Percentiles rank a stretch among this genome's conserved stretches.
phyloP scores from a whole-genome alignment of 2,888 invertebrate species.

The Gortyna flavago region DNA sequence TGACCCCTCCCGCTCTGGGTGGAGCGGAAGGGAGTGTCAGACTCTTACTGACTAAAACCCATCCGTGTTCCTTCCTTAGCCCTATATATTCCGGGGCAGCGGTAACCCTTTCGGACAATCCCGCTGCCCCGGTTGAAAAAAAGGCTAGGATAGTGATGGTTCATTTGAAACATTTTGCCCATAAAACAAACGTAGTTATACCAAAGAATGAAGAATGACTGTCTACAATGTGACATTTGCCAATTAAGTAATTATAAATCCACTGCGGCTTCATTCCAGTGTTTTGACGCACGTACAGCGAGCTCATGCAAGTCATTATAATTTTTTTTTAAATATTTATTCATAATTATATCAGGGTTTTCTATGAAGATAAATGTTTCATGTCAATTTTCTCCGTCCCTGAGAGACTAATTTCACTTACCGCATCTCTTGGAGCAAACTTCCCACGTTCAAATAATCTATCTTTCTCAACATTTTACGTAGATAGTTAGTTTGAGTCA shows the following conservation, averaged over 20 bases:
- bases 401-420: neutral
- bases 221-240: slow-evolving; percentile 53
- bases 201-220: slow-evolving; percentile 33
- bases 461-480: neutral
- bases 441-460: neutral
- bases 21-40: too few species aligned
- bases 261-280: slow-evolving; percentile 9
- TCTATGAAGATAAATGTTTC: neutral
- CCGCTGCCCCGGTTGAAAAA: too few species aligned
- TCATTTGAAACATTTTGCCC: neutral
- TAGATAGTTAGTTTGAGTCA: neutral
- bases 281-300: slow-evolving; percentile 28
- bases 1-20: too few species aligned
- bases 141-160: too few species aligned
- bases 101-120: too few species aligned
- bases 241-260: slow-evolving; percentile 57
- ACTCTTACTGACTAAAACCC: too few species aligned
- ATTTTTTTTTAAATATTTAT: too few species aligned
- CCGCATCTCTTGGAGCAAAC: neutral
- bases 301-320: slow-evolving; percentile 8
- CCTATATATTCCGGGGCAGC: too few species aligned
- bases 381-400: neutral
- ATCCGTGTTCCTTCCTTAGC: too few species aligned
- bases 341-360: neutral
- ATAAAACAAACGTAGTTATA: slow-evolving; percentile 3